Percentiles rank a stretch among this genome's conserved stretches.
phyloP scores from a whole-genome alignment of 2,113 vertebrate genomes.

The Aythya baeri region DNA sequence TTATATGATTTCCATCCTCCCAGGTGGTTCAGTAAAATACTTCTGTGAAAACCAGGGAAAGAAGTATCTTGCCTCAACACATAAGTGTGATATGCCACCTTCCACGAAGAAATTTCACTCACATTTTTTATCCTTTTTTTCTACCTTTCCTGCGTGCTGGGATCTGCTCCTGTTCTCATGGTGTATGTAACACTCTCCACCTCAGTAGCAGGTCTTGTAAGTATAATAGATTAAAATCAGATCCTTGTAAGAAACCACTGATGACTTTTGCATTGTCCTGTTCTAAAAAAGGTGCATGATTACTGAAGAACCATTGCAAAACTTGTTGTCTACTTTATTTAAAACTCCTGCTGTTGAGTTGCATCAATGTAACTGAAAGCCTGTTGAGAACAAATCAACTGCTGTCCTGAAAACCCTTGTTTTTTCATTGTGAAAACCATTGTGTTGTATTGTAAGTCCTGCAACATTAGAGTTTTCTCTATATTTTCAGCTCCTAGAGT shows the following conservation, averaged over 20 bases:
- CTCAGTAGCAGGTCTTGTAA: neutral
- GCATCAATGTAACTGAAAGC: neutral
- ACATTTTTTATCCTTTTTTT: accelerated
- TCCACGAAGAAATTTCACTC: neutral
- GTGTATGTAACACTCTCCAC: neutral
- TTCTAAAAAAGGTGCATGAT: neutral
- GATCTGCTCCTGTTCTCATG: neutral
- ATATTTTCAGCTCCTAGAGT: neutral
- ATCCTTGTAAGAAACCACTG: neutral
- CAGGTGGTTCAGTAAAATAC: neutral
- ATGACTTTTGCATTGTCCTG: neutral
- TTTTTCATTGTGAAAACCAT: neutral
- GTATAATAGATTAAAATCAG: neutral
- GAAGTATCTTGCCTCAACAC: neutral
- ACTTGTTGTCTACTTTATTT: neutral
- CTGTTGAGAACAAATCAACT: neutral
- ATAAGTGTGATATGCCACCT: neutral
- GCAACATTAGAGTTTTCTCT: neutral
- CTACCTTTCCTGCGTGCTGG: neutral
- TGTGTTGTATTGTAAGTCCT: neutral
- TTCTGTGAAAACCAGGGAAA: neutral
- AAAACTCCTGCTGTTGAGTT: neutral
- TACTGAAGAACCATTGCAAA: neutral
- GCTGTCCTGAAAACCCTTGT: neutral
- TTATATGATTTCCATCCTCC: neutral